These are phyloP conservation scores for Mizuhopecten yessoensis DNA, from an alignment of 1,140 invertebrate species.

Conservation along the genomic window DNA sequence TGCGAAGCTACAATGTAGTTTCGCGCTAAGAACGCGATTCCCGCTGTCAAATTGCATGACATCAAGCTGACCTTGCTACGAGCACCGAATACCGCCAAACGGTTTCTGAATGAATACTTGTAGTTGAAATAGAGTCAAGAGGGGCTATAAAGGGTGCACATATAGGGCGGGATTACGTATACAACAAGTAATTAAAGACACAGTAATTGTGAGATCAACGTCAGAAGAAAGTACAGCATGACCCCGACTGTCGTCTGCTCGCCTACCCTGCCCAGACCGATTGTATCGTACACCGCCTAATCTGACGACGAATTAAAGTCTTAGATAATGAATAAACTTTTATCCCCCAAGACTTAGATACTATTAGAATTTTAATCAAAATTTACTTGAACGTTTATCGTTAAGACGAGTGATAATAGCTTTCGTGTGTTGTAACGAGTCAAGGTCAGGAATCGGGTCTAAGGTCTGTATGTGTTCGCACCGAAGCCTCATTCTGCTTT, in stretches of 20 bases:
- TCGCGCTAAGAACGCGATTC: too few relatives aligned
- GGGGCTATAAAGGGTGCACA: background rate
- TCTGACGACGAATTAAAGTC: background rate
- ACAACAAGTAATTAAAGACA: constrained; percentile 34
- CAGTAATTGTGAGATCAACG: constrained; percentile 16
- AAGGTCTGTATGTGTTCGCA: constrained; percentile 31
- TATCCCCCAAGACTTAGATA: background rate
- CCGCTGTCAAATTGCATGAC: too few relatives aligned
- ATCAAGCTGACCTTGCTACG: background rate
- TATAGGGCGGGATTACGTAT: constrained; percentile 10
- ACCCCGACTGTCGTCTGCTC: constrained; percentile 11
- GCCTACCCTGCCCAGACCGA: constrained; percentile 21
- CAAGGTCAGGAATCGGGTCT: constrained; percentile 21
- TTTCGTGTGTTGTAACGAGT: constrained; percentile 39
- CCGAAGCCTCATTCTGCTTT: constrained; percentile 23
- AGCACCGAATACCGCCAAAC: background rate
- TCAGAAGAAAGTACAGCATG: constrained; percentile 22
- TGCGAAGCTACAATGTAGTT: too few relatives aligned
- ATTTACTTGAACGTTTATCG: constrained; percentile 35
- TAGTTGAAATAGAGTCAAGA: background rate
- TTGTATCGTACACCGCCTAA: background rate
- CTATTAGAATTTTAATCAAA: constrained; percentile 40
- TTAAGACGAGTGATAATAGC: background rate
- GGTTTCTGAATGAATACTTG: background rate
- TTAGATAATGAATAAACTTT: constrained; percentile 29